Conservation (phyloP, 1,140 invertebrate genomes). For the Drosophila baimaii region DNA sequence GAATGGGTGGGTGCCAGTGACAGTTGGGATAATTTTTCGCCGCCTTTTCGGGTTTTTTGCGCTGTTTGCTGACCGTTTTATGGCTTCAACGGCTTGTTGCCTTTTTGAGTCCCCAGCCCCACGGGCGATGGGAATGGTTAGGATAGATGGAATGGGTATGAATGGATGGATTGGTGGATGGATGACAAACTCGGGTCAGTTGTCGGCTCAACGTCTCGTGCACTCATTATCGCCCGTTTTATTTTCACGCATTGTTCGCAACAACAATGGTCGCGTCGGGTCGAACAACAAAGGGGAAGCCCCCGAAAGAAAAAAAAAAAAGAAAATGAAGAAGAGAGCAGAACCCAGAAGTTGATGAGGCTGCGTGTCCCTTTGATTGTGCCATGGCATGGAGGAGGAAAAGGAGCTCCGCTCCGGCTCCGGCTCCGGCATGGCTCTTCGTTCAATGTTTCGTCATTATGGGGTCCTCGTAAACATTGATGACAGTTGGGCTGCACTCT, state of each 20-base stretch:
- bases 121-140: neutral
- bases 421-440: constrained; percentile 1
- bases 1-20: too few species aligned
- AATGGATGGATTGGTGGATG: constrained; percentile 36
- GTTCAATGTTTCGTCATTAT: constrained; percentile 66
- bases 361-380: constrained; percentile 76
- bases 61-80: constrained; percentile 57
- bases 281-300: constrained; percentile 14
- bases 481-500: constrained; percentile 64
- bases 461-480: constrained; percentile 79
- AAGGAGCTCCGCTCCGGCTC: neutral
- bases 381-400: constrained; percentile 33
- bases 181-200: constrained; percentile 42
- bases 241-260: constrained; percentile 72
- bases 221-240: constrained; percentile 74
- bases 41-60: constrained; percentile 30
- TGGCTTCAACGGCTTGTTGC: constrained; percentile 71
- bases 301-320: constrained; percentile 34
- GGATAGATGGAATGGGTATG: constrained; percentile 11
- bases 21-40: constrained; percentile 33
- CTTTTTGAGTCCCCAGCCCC: constrained; percentile 50
- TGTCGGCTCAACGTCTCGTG: constrained; percentile 24
- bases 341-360: constrained; percentile 60
- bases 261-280: constrained; percentile 1
- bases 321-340: neutral